Evolutionary conservation across 2,113 vertebrate species (phyloP).

Genomic region (Meriones unguiculatus): DNA sequence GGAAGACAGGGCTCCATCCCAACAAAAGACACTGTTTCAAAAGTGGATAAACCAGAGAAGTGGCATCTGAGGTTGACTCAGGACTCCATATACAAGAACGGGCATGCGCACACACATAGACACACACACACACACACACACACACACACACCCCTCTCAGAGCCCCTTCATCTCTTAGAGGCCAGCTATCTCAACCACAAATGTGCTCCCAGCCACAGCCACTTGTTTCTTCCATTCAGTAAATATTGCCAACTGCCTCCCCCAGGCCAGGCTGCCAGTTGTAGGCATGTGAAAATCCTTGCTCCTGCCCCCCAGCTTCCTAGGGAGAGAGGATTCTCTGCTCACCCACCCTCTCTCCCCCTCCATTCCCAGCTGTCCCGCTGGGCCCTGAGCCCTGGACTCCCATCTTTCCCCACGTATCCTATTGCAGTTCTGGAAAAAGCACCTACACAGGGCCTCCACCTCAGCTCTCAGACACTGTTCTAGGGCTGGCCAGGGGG

Average conservation of each 20-base stretch:
- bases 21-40: not conserved
- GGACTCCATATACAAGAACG: not conserved
- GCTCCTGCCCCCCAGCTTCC: not conserved
- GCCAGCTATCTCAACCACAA: not conserved
- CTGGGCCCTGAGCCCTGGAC: not conserved
- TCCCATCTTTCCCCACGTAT: not conserved
- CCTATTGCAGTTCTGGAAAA: not conserved
- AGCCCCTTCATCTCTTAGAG: not conserved
- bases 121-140: not conserved
- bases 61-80: not conserved
- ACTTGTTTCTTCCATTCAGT: not conserved
- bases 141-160: not conserved
- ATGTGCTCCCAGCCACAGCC: not conserved
- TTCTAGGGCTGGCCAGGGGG: not conserved
- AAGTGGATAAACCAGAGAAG: not conserved
- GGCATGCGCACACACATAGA: rapidly evolving
- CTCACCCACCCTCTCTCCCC: rapidly evolving
- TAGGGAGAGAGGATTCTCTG: not conserved
- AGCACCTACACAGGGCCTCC: rapidly evolving
- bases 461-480: not conserved
- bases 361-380: slow-evolving; percentile 35
- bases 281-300: not conserved
- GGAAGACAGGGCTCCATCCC: not conserved
- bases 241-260: not conserved
- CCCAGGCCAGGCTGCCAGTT: not conserved